A percentile compares a stretch with the other conserved stretches of the same genome.
These are phyloP conservation scores for Sebastes paucispinis DNA, from an alignment of 2,797 vertebrate species.

Conservation along the genomic window DNA sequence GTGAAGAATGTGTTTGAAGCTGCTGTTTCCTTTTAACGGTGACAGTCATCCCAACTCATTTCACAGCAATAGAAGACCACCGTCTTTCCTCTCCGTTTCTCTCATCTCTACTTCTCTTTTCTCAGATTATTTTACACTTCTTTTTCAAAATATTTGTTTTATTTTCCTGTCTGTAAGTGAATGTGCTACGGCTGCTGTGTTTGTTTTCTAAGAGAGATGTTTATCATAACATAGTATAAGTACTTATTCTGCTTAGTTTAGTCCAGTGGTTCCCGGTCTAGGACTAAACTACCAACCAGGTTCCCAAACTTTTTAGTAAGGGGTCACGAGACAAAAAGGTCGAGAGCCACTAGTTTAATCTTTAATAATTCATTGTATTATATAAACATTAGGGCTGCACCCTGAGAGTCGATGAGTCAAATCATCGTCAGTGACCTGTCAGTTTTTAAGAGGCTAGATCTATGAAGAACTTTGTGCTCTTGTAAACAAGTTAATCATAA, in stretches of 20 bases:
- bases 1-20: constrained; percentile 64
- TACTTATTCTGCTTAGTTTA: not conserved
- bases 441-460: too few relatives aligned
- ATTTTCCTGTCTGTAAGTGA: not conserved
- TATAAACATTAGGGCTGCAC: too few relatives aligned
- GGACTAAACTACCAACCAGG: not conserved
- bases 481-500: too few relatives aligned
- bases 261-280: not conserved
- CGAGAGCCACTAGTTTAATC: not conserved
- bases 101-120: not conserved
- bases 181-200: not conserved
- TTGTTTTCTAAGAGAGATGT: not conserved
- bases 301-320: not conserved
- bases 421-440: too few relatives aligned
- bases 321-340: not conserved
- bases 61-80: constrained; percentile 47
- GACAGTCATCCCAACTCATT: constrained; percentile 57
- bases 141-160: not conserved
- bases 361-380: not conserved
- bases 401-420: too few relatives aligned
- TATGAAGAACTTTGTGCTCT: too few relatives aligned
- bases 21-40: constrained; percentile 26
- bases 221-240: not conserved
- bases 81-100: constrained; percentile 13
- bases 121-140: not conserved